These are phyloP conservation scores for Cheilinus undulatus DNA, from an alignment of 2,113 vertebrate species.

Conservation along the genomic window DNA sequence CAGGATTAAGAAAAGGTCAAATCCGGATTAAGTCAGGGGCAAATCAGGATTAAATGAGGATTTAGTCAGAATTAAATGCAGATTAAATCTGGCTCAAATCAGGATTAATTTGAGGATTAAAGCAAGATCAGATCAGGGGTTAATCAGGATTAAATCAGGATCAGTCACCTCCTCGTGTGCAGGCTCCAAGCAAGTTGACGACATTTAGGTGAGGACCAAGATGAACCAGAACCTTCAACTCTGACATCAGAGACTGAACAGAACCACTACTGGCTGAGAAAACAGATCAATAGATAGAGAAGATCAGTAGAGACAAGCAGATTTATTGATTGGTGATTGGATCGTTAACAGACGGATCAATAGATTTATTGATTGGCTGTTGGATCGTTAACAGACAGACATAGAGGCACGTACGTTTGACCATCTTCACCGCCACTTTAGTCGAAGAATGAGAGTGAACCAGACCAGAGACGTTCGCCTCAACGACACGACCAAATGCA, in stretches of 20 bases:
- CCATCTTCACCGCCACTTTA: slow-evolving; percentile 78
- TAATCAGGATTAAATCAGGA: background rate
- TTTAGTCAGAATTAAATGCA: background rate
- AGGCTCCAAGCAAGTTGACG: slow-evolving; percentile 82
- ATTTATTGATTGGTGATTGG: too few species aligned
- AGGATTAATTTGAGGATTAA: background rate
- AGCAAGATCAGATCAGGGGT: background rate
- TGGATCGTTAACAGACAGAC: background rate
- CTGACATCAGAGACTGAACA: slow-evolving; percentile 74
- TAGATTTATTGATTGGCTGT: too few species aligned
- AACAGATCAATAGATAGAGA: too few species aligned
- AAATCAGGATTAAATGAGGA: background rate
- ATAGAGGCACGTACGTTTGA: slow-evolving; percentile 66
- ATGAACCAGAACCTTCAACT: slow-evolving; percentile 82
- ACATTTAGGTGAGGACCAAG: slow-evolving; percentile 81
- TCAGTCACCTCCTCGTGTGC: slow-evolving; percentile 69
- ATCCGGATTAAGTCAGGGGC: background rate
- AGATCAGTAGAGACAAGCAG: too few species aligned
- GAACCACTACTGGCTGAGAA: slow-evolving; percentile 61
- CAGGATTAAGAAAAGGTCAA: background rate
- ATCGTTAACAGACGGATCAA: too few species aligned
- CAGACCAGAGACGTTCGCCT: slow-evolving; percentile 70
- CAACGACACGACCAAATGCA: slow-evolving; percentile 77
- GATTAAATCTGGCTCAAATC: background rate
- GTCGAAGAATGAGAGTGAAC: slow-evolving; percentile 52